These are phyloP conservation scores for Hartigia nigra DNA, from an alignment of 2,888 invertebrate genomes.

Conservation along the genomic window DNA sequence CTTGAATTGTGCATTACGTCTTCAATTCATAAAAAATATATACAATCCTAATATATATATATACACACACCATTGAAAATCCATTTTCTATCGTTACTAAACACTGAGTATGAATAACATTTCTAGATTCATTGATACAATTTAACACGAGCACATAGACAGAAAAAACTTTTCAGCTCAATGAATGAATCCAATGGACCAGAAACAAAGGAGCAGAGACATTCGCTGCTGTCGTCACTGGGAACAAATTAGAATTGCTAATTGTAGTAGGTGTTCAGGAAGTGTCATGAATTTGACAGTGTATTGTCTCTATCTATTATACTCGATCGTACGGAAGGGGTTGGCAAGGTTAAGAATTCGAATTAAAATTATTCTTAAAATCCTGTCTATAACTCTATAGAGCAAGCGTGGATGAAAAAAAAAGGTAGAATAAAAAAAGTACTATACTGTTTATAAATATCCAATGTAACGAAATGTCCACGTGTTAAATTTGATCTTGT, in stretches of 20 bases:
- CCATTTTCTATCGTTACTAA: too few relatives aligned
- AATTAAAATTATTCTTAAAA: background rate
- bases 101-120: too few relatives aligned
- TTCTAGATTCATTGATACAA: too few relatives aligned
- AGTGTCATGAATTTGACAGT: background rate
- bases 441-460: background rate
- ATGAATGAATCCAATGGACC: too few relatives aligned
- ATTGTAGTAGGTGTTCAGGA: conserved; percentile 6
- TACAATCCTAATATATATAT: background rate
- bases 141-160: too few relatives aligned
- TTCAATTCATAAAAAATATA: background rate
- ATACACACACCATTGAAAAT: too few relatives aligned
- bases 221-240: background rate
- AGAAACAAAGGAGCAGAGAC: background rate
- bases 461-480: background rate
- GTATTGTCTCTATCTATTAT: background rate
- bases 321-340: background rate
- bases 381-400: background rate
- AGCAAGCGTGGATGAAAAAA: background rate
- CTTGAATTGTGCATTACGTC: background rate
- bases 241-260: conserved; percentile 2
- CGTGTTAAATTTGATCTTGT: background rate
- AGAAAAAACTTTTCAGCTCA: too few relatives aligned
- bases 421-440: background rate
- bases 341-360: conserved; percentile 1